Percentiles rank a stretch among this genome's conserved stretches.
These are phyloP conservation scores for Latrodectus hesperus DNA, from an alignment of 2,888 invertebrate genomes.

Conservation along the genomic window DNA sequence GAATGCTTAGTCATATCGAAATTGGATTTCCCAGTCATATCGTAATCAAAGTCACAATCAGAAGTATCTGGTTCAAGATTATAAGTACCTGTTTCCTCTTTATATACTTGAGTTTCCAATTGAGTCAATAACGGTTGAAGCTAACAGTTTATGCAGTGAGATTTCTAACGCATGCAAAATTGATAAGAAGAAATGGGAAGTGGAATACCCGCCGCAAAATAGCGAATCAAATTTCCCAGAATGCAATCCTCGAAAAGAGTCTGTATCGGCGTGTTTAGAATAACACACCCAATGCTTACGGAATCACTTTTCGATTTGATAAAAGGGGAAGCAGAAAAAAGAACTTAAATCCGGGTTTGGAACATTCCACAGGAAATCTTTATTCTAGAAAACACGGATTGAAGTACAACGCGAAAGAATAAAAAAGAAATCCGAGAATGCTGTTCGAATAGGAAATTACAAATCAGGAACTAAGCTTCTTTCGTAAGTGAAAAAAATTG, in stretches of 20 bases:
- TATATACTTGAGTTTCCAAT: too few species aligned
- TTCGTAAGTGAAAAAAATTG: not conserved
- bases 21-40: too few species aligned
- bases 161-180: not conserved
- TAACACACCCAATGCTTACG: slow-evolving; percentile 3
- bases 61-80: too few species aligned
- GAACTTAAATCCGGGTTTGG: not conserved
- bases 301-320: slow-evolving; percentile 5
- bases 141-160: not conserved
- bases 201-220: not conserved
- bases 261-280: not conserved
- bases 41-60: too few species aligned
- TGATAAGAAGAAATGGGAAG: not conserved
- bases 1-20: too few species aligned
- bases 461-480: slow-evolving; percentile 3
- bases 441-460: slow-evolving; percentile 1
- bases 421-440: not conserved
- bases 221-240: not conserved
- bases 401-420: slow-evolving; percentile 1
- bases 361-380: slow-evolving; percentile 3
- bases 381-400: slow-evolving; percentile 1
- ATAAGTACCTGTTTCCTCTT: too few species aligned
- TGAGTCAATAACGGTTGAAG: not conserved
- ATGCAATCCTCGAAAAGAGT: not conserved
- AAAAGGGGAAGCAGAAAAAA: not conserved